Conservation (phyloP, 2,888 invertebrate species). For the Cepaea hortensis region DNA sequence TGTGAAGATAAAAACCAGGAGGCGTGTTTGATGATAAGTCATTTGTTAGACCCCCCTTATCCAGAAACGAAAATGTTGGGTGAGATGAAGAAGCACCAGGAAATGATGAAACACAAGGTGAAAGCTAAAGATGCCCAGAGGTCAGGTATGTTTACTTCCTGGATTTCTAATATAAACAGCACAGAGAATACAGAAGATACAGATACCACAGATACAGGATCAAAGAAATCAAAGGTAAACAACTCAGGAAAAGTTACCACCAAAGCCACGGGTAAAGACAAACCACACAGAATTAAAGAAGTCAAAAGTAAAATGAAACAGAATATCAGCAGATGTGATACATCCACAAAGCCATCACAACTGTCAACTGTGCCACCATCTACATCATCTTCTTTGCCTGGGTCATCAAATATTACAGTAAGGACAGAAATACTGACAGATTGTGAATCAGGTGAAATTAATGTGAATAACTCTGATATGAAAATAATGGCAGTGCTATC, state of each 20-base stretch:
- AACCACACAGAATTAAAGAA: neutral
- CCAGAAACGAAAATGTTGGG: constrained; percentile 3
- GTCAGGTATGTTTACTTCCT: constrained; percentile 3
- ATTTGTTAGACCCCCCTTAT: constrained; percentile 42
- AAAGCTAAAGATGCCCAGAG: neutral
- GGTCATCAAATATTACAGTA: neutral
- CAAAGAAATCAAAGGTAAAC: neutral
- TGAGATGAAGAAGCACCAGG: constrained; percentile 8
- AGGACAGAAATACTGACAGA: constrained; percentile 7
- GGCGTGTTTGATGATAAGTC: constrained; percentile 40
- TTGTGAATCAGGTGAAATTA: neutral
- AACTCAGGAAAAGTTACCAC: neutral
- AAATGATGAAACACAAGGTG: constrained; percentile 6
- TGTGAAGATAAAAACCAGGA: constrained; percentile 41
- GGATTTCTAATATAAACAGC: constrained; percentile 20
- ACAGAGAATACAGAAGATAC: neutral
- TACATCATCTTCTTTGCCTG: neutral
- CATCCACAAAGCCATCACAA: constrained; percentile 5
- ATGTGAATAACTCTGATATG: neutral
- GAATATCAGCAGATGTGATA: neutral
- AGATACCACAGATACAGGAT: neutral
- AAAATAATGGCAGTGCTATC: constrained; percentile 38
- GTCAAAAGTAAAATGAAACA: neutral
- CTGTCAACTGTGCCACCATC: neutral
- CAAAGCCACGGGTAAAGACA: neutral